Conservation (phyloP, 2,113 vertebrate genomes). For the Megaceryle torquata region DNA sequence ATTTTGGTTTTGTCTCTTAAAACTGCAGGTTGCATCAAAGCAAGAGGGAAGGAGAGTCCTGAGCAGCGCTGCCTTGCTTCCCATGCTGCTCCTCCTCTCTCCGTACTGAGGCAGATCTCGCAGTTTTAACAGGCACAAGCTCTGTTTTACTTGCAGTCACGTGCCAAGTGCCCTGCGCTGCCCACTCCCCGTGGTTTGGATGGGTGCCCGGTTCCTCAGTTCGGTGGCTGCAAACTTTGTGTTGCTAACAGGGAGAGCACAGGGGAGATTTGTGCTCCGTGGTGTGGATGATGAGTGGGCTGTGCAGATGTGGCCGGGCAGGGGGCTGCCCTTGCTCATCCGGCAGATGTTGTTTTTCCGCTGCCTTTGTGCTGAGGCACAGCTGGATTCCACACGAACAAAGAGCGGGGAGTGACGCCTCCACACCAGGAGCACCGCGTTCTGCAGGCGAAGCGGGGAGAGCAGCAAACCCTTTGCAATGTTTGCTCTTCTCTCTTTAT, state of each 20-base stretch:
- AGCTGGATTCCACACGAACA: not conserved
- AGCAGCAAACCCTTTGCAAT: not conserved
- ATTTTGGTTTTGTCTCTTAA: not conserved
- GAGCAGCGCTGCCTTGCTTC: accelerated
- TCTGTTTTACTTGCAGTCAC: not conserved
- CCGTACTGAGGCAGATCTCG: accelerated
- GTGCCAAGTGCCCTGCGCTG: accelerated
- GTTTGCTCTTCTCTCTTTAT: constrained; percentile 23
- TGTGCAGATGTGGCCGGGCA: not conserved
- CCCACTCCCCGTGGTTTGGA: accelerated
- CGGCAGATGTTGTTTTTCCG: not conserved
- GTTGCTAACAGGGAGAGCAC: accelerated
- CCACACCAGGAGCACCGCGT: accelerated
- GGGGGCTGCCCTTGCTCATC: accelerated
- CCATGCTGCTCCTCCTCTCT: not conserved
- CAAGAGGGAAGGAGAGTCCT: not conserved
- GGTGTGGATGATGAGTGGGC: not conserved
- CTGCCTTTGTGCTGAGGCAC: not conserved
- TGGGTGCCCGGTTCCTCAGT: accelerated
- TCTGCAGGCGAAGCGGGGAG: not conserved
- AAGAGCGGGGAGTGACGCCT: not conserved
- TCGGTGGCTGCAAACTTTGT: not conserved
- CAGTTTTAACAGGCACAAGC: not conserved
- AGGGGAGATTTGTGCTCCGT: not conserved
- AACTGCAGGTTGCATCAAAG: not conserved